Conservation (phyloP, 2,113 vertebrate species). For the Xiphias gladius region DNA sequence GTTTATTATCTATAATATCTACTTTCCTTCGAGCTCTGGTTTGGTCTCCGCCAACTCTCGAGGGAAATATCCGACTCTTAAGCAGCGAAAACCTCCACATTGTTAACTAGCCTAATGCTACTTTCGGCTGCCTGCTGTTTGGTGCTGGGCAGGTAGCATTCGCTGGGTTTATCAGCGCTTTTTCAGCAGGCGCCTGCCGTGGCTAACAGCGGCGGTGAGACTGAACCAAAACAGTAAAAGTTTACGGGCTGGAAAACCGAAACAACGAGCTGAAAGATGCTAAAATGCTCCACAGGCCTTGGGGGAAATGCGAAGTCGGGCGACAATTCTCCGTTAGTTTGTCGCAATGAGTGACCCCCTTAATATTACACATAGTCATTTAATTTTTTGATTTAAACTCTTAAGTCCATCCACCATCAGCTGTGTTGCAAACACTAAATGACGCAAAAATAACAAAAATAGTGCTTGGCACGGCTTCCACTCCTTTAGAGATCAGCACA, state of each 20-base stretch:
- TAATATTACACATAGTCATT: background rate
- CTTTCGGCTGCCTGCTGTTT: too few species aligned
- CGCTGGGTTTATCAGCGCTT: too few species aligned
- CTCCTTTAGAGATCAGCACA: too few species aligned
- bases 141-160: too few species aligned
- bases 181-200: too few species aligned
- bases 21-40: background rate
- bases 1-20: background rate
- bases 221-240: background rate
- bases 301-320: background rate
- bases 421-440: background rate
- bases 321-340: too few species aligned
- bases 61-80: background rate
- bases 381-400: background rate
- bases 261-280: background rate
- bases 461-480: too few species aligned
- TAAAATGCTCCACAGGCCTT: background rate
- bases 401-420: conserved; percentile 8
- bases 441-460: background rate
- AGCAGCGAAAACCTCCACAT: background rate
- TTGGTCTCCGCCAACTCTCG: background rate
- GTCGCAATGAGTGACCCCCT: too few species aligned
- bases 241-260: background rate
- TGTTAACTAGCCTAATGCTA: background rate
- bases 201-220: background rate